Evolutionary conservation across 2,113 vertebrate species (phyloP).

Genomic region (Nesospiza acunhae): DNA sequence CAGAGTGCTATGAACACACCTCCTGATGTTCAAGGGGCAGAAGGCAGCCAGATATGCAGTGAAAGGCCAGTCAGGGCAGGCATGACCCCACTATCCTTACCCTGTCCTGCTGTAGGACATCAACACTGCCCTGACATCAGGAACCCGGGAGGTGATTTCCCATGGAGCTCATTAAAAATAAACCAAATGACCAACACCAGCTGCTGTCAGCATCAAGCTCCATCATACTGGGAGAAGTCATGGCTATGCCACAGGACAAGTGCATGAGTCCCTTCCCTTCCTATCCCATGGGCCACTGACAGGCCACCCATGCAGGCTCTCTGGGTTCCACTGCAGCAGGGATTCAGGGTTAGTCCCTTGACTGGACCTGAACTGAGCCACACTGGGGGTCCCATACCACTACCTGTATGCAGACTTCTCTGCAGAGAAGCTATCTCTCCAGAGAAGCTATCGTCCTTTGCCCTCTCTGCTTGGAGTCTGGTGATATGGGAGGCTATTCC

Average conservation of each 20-base stretch:
- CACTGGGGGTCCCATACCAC: not conserved
- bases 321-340: accelerated
- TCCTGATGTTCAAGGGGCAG: not conserved
- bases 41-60: not conserved
- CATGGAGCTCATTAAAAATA: not conserved
- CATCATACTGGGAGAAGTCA: accelerated
- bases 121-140: accelerated
- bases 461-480: not conserved
- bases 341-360: not conserved
- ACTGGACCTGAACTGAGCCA: not conserved
- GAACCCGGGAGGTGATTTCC: not conserved
- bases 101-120: not conserved
- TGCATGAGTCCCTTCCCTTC: not conserved
- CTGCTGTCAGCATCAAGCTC: not conserved
- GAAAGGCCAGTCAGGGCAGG: not conserved
- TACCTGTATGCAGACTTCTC: accelerated
- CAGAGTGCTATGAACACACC: not conserved
- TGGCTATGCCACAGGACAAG: not conserved
- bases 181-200: not conserved
- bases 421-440: not conserved
- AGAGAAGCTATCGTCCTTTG: accelerated
- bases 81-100: not conserved
- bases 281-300: not conserved
- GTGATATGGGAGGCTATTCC: not conserved
- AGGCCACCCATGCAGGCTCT: not conserved